Base-by-base conservation (phyloP, 2,888 invertebrate species). In the Mechanitis messenoides region DNA sequence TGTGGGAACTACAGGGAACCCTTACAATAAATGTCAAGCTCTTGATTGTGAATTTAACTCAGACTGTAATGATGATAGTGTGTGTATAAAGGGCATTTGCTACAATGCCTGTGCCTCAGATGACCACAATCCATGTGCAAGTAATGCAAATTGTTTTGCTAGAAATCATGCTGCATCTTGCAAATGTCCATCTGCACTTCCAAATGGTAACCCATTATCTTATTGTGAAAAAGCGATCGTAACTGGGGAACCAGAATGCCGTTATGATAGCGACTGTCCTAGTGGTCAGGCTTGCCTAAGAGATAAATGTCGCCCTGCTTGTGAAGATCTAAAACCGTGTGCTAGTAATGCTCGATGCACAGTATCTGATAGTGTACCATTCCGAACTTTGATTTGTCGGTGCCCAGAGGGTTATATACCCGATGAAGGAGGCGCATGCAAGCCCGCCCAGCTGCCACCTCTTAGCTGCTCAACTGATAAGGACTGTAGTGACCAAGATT, bases 331-430 rank as follows among this genome's bases (percentile, higher is more conserved):
- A 28, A 93, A 93, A 72, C 97, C 97, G 1, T 97, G 97, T 73
- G 91, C 92, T 56, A 91, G 92, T 62, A 93, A 93, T 59, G 94
- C 96, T 3, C 92, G 92, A 59, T 97, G 97, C 80, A 93, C 93
- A 62, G 96, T 97, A 11, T 91, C 96, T 20, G 95, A 97, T 74
- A 96, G 96, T 63, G 91, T 94, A 50, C 97, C 97, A 33, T 95
- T 97, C 59, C 91, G 96, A 69, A 97, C 97, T 3, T 94, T 97
- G 92, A 94, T 95, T 55, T 97, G 97, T 78, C 95, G 95, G 62
- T 97, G 97, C 74, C 95, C 96, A 0, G 94, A 95, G 71, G 95
- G 96, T 55, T 96, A 94, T 91, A 93, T 96, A 66, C 95, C 96
- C 0, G 94, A 96, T 74, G 91, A 93, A 69, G 93, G 93, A 71